A percentile compares a stretch with the other conserved stretches of the same genome.
Evolutionary conservation across 2,888 invertebrate species (phyloP).

Genomic region (Tachystola acroxantha): DNA sequence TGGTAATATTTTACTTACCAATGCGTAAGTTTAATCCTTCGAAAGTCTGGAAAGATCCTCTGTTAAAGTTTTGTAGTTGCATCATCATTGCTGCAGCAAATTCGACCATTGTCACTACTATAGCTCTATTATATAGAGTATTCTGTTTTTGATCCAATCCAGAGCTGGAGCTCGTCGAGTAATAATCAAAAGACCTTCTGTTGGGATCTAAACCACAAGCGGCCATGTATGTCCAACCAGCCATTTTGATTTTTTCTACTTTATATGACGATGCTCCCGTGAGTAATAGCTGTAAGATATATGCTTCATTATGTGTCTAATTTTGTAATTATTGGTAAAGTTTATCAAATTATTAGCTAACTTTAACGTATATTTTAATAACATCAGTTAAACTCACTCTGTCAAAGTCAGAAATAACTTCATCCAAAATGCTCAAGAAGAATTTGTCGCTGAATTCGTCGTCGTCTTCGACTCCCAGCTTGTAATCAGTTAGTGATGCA

Average conservation of each 20-base stretch:
- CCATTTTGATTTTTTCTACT: slow-evolving; percentile 98
- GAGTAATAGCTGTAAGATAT: slow-evolving; percentile 78
- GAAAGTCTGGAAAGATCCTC: slow-evolving; percentile 77
- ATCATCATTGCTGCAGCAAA: slow-evolving; percentile 74
- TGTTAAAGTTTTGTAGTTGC: slow-evolving; percentile 74
- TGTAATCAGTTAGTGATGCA: slow-evolving; percentile 92
- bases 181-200: slow-evolving; percentile 69
- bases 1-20: slow-evolving; percentile 77
- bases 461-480: slow-evolving; percentile 80
- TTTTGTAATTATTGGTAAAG: too few species aligned
- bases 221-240: slow-evolving; percentile 98
- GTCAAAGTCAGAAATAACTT: slow-evolving; percentile 96
- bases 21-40: slow-evolving; percentile 84
- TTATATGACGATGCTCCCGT: slow-evolving; percentile 79
- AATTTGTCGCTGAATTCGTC: slow-evolving; percentile 82
- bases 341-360: too few species aligned
- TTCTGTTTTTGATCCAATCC: slow-evolving; percentile 42
- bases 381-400: slow-evolving; percentile 83
- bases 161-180: slow-evolving; percentile 20
- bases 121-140: slow-evolving; percentile 54
- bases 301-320: too few species aligned
- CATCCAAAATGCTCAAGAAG: slow-evolving; percentile 87
- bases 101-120: slow-evolving; percentile 68
- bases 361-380: too few species aligned
- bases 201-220: slow-evolving; percentile 93